Evolutionary conservation across 2,888 invertebrate species (phyloP), one percentile per base, ranked within the genome.

Genomic region (Mythimna pallens): DNA sequence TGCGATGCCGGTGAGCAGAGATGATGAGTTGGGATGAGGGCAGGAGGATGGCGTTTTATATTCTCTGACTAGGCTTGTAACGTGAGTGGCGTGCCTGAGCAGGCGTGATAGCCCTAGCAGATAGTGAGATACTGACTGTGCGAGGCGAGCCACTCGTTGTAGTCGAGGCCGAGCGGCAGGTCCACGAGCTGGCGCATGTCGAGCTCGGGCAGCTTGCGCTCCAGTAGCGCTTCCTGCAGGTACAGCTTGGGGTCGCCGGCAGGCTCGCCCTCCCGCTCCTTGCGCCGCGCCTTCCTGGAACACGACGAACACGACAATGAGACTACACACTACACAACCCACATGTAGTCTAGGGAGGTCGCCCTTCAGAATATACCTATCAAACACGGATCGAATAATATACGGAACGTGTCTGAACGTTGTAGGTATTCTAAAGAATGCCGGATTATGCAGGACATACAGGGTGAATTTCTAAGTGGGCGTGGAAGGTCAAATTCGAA

Each of bases 61-160:
- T 40, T 8, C 9, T 40, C 40, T 40, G 40, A 10, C 17, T 47
- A 17, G 47, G 17, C 17, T 47, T 17, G 5, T 17, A 17, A 17
- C 17, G 17, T 6, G 47, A 5, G 47, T 50, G 50, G 43, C 14
- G 43, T 5, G 36, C 9, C 8, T 36, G 36, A 36, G 9, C 9
- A 43, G 14, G 50, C 50, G 5, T 20, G 20, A 17, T 20, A 20
- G 47, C 6, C 17, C 17, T 7, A 47, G 50, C 50, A 50, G 20
- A 8, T 50, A 20, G 47, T 1, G 54, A 12, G 55, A 70, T 88
- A 93, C 94, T 91, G 3, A 99, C 99, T 99, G 96, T 99, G 99
- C 85, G 99, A 99, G 87, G 99, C 99, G 91, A 99, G 98, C 99
- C 99, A 99, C 97, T 99, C 99, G 96, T 99, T 99, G 97, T 98